Percentiles rank a stretch among this genome's conserved stretches.
These are phyloP conservation scores for Heteromurus nitidus DNA, from an alignment of 2,888 invertebrate species.

Conservation along the genomic window DNA sequence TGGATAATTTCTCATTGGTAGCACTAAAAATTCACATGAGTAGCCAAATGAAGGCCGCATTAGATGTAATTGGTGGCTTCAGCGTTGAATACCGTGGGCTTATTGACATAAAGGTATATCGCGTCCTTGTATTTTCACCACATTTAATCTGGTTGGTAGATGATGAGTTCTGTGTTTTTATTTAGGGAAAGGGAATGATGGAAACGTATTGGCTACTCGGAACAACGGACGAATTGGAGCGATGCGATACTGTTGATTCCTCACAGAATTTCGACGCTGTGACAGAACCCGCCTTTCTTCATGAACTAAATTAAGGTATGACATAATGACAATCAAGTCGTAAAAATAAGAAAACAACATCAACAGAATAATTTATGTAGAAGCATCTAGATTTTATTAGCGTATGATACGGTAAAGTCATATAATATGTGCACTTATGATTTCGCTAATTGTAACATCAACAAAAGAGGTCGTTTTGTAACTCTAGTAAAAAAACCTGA, in stretches of 20 bases:
- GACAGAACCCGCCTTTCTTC: slow-evolving; percentile 64
- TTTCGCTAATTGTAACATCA: no score
- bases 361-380: no score
- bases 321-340: no score
- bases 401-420: no score
- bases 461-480: no score
- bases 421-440: no score
- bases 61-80: slow-evolving; percentile 88
- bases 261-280: slow-evolving; percentile 69
- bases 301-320: slow-evolving; percentile 64
- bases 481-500: no score
- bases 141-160: no score
- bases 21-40: slow-evolving; percentile 90
- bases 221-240: slow-evolving; percentile 80
- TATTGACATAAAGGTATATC: slow-evolving; percentile 86
- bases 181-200: slow-evolving; percentile 92
- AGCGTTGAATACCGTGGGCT: slow-evolving; percentile 86
- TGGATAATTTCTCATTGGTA: slow-evolving; percentile 29
- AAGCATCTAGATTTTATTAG: no score
- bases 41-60: slow-evolving; percentile 84
- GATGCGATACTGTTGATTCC: slow-evolving; percentile 50
- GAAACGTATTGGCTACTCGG: slow-evolving; percentile 89
- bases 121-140: background rate
- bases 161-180: no score
- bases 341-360: no score